Evolutionary conservation across 2,797 vertebrate species (phyloP).

Genomic region (Sebastes iracundus): DNA sequence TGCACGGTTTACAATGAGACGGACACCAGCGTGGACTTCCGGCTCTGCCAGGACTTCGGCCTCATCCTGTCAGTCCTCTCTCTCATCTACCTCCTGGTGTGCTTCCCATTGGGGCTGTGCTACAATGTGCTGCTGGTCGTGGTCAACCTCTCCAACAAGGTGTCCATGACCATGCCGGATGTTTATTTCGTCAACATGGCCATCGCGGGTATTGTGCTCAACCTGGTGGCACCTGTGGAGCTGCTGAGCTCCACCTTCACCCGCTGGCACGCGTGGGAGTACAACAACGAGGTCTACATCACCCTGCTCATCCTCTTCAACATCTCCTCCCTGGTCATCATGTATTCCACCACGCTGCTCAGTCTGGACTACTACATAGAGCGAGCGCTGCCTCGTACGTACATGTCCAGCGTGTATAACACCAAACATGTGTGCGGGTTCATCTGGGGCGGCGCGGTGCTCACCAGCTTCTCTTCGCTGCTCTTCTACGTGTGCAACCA

Average conservation of each 20-base stretch:
- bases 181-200: conserved; percentile 99
- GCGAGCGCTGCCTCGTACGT: conserved; percentile 93
- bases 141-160: conserved; percentile 94
- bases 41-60: conserved; percentile 92
- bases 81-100: conserved; percentile 92
- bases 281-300: conserved; percentile 91
- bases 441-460: conserved; percentile 96
- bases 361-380: conserved; percentile 98
- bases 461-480: conserved; percentile 96
- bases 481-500: conserved; percentile 97
- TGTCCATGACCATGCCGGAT: conserved; percentile 97
- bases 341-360: conserved; percentile 96
- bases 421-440: conserved; percentile 98
- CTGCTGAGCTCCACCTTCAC: conserved; percentile 90
- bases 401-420: conserved; percentile 98
- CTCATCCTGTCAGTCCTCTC: conserved; percentile 91
- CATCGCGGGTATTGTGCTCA: conserved; percentile 93
- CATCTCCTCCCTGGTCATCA: conserved; percentile 93
- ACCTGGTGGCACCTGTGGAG: conserved; percentile 89
- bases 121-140: conserved; percentile 93
- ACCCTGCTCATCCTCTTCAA: conserved; percentile 96
- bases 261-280: conserved; percentile 91
- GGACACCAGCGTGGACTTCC: conserved; percentile 81
- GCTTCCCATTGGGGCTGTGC: conserved; percentile 92
- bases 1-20: conserved; percentile 91